Conservation (phyloP, 2,797 vertebrate genomes). For the Austrolebias charrua region DNA sequence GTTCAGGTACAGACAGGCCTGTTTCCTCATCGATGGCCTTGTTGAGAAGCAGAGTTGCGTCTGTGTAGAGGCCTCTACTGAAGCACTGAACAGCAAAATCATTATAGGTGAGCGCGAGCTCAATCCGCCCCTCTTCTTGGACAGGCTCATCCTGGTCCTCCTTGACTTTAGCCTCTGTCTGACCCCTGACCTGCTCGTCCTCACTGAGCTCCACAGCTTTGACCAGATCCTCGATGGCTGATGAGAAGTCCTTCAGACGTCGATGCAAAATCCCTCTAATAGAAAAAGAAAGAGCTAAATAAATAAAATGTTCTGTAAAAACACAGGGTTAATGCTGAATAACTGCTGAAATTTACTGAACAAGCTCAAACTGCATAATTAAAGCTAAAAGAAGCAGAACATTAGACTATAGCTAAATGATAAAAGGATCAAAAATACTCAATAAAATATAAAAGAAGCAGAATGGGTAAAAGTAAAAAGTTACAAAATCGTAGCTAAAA, state of each 20-base stretch:
- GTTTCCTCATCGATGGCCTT: slow-evolving; percentile 78
- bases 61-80: slow-evolving; percentile 66
- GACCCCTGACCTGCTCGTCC: background rate
- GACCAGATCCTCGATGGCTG: slow-evolving; percentile 78
- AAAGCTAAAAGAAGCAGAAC: too few species aligned
- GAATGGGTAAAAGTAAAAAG: too few species aligned
- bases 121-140: slow-evolving; percentile 61
- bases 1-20: slow-evolving; percentile 78
- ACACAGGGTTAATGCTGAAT: too few species aligned
- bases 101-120: slow-evolving; percentile 82
- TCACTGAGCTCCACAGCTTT: slow-evolving; percentile 66
- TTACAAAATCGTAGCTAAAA: too few species aligned
- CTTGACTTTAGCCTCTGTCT: background rate
- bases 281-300: background rate
- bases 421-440: too few species aligned
- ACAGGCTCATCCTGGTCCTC: slow-evolving; percentile 3
- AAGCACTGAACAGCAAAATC: slow-evolving; percentile 83
- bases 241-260: slow-evolving; percentile 74
- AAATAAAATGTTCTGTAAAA: too few species aligned
- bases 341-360: too few species aligned
- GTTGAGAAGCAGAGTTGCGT: slow-evolving; percentile 79
- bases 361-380: too few species aligned
- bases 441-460: too few species aligned
- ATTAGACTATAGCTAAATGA: too few species aligned
- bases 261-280: slow-evolving; percentile 76